These are phyloP conservation scores for Brachyistius frenatus DNA, from an alignment of 2,113 vertebrate species.

Conservation along the genomic window DNA sequence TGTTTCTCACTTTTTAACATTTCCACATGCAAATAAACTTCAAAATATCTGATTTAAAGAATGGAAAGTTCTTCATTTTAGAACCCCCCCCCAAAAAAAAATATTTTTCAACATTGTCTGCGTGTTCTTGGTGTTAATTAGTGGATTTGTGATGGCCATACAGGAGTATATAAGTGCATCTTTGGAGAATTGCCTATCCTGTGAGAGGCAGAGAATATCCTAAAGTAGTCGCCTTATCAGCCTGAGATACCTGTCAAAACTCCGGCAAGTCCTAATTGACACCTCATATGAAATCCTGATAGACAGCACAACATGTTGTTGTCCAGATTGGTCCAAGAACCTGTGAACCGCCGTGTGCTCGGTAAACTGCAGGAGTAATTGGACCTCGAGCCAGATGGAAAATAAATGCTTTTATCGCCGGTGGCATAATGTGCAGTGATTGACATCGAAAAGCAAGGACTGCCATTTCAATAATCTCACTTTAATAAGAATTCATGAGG, in stretches of 20 bases:
- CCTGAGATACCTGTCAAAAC: slow-evolving; percentile 23
- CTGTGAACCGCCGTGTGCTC: slow-evolving; percentile 9
- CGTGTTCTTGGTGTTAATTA: no score
- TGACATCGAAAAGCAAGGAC: slow-evolving; percentile 64
- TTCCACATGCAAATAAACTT: no score
- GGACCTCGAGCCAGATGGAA: slow-evolving; percentile 49
- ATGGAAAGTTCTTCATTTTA: no score
- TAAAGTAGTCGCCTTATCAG: slow-evolving; percentile 17
- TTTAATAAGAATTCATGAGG: slow-evolving; percentile 72
- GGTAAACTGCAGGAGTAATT: slow-evolving; percentile 60
- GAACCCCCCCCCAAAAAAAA: no score
- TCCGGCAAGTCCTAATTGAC: slow-evolving; percentile 39
- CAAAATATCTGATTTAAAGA: no score
- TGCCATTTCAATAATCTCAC: slow-evolving; percentile 67
- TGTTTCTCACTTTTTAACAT: no score
- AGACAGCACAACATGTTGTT: slow-evolving; percentile 47
- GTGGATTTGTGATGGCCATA: no score
- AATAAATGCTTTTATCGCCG: slow-evolving; percentile 53
- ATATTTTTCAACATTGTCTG: no score
- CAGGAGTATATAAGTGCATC: background rate
- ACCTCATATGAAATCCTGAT: slow-evolving; percentile 47
- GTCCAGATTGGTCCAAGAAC: slow-evolving; percentile 36
- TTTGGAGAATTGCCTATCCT: slow-evolving; percentile 12
- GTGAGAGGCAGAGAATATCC: background rate
- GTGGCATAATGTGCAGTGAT: slow-evolving; percentile 61